phyloP scores from a whole-genome alignment of 2,113 vertebrate species.

The Nothobranchius furzeri region DNA sequence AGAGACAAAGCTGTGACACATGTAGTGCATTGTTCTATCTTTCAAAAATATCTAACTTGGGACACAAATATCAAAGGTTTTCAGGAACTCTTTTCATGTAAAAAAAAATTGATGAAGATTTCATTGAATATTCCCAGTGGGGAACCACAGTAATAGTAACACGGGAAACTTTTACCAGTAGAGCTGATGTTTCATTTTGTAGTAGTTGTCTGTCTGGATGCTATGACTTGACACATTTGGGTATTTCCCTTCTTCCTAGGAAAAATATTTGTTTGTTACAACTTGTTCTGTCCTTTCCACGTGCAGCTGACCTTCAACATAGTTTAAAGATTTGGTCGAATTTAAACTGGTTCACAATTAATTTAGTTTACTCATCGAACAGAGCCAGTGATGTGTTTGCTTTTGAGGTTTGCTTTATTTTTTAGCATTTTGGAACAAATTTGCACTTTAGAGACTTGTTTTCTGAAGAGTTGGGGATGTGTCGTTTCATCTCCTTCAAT shows the following conservation, averaged over 20 bases:
- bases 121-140: neutral
- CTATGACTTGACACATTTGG: conserved; percentile 2
- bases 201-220: conserved; percentile 29
- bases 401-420: conserved; percentile 16
- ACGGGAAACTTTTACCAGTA: conserved; percentile 20
- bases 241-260: conserved; percentile 1
- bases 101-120: conserved; percentile 1
- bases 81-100: neutral
- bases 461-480: neutral
- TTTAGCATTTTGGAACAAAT: neutral
- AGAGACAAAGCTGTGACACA: no score
- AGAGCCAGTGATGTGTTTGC: conserved; percentile 46
- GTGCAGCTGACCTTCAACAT: neutral
- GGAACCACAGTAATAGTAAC: neutral
- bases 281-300: neutral
- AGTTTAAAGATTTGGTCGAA: neutral
- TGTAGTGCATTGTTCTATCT: no score
- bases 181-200: neutral
- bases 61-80: no score
- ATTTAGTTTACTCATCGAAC: neutral
- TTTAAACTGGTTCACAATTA: neutral
- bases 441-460: conserved; percentile 8
- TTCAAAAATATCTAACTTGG: no score
- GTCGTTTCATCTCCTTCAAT: no score
- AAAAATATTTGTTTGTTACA: neutral